Base-by-base conservation (phyloP, 2,113 vertebrate genomes). In the Anoura caudifer region DNA sequence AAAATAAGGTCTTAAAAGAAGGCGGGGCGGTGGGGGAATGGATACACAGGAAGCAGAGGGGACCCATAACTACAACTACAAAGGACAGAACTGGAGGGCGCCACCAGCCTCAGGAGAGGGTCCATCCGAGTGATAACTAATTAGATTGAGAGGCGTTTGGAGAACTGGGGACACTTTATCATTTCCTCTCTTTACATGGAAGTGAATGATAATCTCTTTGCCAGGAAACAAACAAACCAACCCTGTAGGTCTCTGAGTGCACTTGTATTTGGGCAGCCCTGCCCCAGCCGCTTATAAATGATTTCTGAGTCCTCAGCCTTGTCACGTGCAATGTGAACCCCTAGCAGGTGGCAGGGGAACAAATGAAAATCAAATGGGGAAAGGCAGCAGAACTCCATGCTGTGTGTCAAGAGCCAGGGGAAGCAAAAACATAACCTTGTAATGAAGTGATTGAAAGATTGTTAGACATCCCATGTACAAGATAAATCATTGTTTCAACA, bases 391-490 rank as follows among this genome's bases (percentile, higher is more conserved):
- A 94, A 81, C 86, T 89, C 73, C 75, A 84, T 31, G 59, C 82
- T 81, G 79, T 36, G 59, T 69, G 86, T 72, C 94, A 90, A 76
- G 91, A 96, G 97, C 73, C 63, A 43, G n/a, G 33, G 73, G 86
- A 82, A 96, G 86, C 87, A 61, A 92, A 97, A 97, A 92, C 91
- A 89, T 84, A 96, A 95, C 88, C 83, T 87, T 38, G 86, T 95
- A 97, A 97, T 89, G 96, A 97, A 97, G 93, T 91, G 96, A 95
- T 59, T 52, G 95, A 95, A 97, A 95, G 97, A 97, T 93, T 94
- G 95, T 93, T 90, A 97, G 96, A 96, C 96, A 97, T 70, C 85
- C 77, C 50, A 38, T n/a, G 85, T 91, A 93, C 88, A 94, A 95
- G 97, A 96, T 96, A 97, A 97, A 95, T 97, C 96, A 96, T 79